Base-by-base conservation (phyloP, 2,113 vertebrate genomes). In the Henicopernis longicauda region DNA sequence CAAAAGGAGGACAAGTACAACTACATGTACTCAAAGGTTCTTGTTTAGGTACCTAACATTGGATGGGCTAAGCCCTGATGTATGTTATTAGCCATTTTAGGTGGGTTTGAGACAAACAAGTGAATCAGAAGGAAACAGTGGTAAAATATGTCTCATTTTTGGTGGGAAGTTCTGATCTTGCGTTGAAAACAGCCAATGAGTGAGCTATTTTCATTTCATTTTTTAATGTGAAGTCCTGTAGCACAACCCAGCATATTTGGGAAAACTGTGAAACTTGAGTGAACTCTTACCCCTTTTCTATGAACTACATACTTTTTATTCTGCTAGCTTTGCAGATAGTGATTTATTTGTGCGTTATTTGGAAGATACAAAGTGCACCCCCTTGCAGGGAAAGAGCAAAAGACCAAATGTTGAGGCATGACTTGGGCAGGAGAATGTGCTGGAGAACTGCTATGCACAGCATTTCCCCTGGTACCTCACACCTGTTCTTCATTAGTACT, bases 401-500 rank as follows among this genome's bases (percentile, higher is more conserved):
- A 57, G 86, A 86, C 55, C 86, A 80, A 95, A 84, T 66, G 89
- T 5, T 84, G 83, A 93, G 89, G 69, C 83, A 76, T 52, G 88
- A 13, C 69, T 76, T 89, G 81, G 81, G 89, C 89, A 93, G 74
- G 58, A 76, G 76, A 73, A 81, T 5, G 31, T 86, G 89, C 77
- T 89, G 93, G 62, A 54, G 84, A 84, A 23, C 44, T 58, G 89
- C 81, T 89, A 6, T 25, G 66, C 58, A 45, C 91, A 61, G 77
- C 77, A 17, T 95, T 86, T 94, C 89, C 94, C 92, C 77, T 61
- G 86, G 57, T 96, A 85, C 69, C 81, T 89, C 73, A 89, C 88
- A 92, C 92, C 96, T 97, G 92, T 81, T 95, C 90, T 95, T 95
- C 94, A 91, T 96, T 97, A 95, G 78, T 69, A 59, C 89, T 97